These are phyloP conservation scores for Siderastrea radians DNA, from an alignment of 92 coral and sea anemone genomes.

Conservation along the genomic window DNA sequence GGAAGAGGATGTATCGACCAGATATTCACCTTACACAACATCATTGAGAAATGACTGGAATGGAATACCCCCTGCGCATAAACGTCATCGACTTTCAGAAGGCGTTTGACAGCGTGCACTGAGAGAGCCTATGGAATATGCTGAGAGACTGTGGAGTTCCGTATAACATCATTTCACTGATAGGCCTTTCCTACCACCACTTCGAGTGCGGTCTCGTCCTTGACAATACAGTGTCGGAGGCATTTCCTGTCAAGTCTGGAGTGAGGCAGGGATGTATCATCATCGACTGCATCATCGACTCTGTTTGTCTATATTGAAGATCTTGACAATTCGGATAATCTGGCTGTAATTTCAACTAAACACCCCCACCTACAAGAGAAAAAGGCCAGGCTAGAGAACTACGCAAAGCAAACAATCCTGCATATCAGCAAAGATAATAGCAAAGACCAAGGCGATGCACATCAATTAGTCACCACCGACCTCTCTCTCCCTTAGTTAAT, in stretches of 20 bases:
- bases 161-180: conserved; percentile 20
- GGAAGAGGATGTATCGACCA: conserved; percentile 35
- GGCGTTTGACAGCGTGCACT: no score
- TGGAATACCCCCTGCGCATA: conserved; percentile 14
- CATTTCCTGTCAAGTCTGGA: conserved; percentile 24
- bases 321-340: conserved; percentile 16
- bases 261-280: conserved; percentile 38
- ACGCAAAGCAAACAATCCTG: neutral
- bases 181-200: conserved; percentile 26
- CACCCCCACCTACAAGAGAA: conserved; percentile 19
- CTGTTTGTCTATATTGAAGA: conserved; percentile 28
- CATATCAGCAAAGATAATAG: no score
- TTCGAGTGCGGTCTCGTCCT: conserved; percentile 46
- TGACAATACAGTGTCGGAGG: conserved; percentile 9
- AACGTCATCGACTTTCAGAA: conserved; percentile 38
- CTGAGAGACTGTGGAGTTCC: conserved; percentile 18
- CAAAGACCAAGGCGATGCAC: neutral
- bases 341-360: no score
- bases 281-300: conserved; percentile 40
- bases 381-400: neutral
- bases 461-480: neutral
- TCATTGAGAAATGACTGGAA: conserved; percentile 39
- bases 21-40: conserved; percentile 39
- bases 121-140: conserved; percentile 22
- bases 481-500: no score